Evolutionary conservation across 1,140 invertebrate species (phyloP).

Genomic region (Cylas formicarius): DNA sequence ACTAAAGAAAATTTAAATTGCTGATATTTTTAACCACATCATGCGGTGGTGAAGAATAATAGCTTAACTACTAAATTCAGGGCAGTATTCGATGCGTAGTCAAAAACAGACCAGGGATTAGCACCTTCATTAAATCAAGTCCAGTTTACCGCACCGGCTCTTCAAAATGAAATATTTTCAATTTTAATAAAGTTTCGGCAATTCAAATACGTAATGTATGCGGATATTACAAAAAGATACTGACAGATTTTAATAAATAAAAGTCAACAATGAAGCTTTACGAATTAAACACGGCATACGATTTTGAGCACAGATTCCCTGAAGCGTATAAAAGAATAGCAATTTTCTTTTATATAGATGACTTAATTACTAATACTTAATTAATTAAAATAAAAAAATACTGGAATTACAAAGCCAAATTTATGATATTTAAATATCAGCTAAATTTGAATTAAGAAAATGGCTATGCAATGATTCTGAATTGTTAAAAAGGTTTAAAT

Average conservation of each 20-base stretch:
- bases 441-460: constrained; percentile 8
- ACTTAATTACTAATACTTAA: constrained; percentile 38
- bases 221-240: constrained; percentile 8
- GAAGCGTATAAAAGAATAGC: too few species aligned
- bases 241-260: neutral
- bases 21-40: constrained; percentile 21
- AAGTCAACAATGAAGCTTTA: neutral
- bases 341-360: constrained; percentile 40
- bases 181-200: constrained; percentile 38
- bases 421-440: neutral
- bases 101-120: constrained; percentile 8
- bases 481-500: neutral
- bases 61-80: constrained; percentile 23
- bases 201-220: constrained; percentile 2
- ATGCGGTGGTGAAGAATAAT: constrained; percentile 18
- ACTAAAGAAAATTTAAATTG: neutral
- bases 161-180: constrained; percentile 38
- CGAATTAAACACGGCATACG: constrained; percentile 4
- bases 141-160: constrained; percentile 28
- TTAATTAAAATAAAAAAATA: constrained; percentile 19
- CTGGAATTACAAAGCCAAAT: constrained; percentile 22
- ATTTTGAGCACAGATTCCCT: too few species aligned
- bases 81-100: constrained; percentile 20
- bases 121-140: constrained; percentile 19
- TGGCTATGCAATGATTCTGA: constrained; percentile 3